Evolutionary conservation across 2,888 invertebrate species (phyloP).

Genomic region (Chironomus riparius): DNA sequence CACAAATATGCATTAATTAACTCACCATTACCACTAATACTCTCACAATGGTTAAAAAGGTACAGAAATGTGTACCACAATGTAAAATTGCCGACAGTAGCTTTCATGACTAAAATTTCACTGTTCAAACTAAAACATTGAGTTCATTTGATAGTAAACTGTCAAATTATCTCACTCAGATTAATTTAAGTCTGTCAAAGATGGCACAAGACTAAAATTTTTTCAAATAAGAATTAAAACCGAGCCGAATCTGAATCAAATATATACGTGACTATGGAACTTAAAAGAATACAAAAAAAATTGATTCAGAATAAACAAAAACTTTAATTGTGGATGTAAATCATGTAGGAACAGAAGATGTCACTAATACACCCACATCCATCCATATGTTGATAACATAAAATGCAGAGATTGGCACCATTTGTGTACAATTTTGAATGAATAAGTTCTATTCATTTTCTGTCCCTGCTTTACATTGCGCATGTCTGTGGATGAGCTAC

Average conservation of each 20-base stretch:
- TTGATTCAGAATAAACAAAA: constrained; percentile 6
- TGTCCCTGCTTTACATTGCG: background rate
- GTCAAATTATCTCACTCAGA: background rate
- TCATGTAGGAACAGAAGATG: background rate
- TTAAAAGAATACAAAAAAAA: background rate
- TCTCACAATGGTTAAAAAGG: constrained; percentile 17
- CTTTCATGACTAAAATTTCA: no score
- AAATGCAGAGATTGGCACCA: background rate
- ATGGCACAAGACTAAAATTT: background rate
- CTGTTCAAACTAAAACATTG: no score
- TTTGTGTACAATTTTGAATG: background rate
- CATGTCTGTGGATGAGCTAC: background rate
- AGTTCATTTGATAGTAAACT: no score
- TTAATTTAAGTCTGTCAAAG: background rate
- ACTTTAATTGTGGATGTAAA: background rate
- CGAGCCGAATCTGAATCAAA: no score
- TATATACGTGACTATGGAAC: background rate
- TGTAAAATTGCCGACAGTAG: background rate
- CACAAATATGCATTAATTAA: constrained; percentile 1
- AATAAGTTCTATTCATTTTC: background rate
- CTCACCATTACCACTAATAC: constrained; percentile 20
- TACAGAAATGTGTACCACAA: constrained; percentile 13
- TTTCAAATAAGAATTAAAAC: background rate
- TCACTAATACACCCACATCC: background rate
- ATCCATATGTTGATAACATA: constrained; percentile 14